Evolutionary conservation across 1,140 invertebrate species (phyloP), one percentile per base, ranked within the genome.

Genomic region (Ips typographus): DNA sequence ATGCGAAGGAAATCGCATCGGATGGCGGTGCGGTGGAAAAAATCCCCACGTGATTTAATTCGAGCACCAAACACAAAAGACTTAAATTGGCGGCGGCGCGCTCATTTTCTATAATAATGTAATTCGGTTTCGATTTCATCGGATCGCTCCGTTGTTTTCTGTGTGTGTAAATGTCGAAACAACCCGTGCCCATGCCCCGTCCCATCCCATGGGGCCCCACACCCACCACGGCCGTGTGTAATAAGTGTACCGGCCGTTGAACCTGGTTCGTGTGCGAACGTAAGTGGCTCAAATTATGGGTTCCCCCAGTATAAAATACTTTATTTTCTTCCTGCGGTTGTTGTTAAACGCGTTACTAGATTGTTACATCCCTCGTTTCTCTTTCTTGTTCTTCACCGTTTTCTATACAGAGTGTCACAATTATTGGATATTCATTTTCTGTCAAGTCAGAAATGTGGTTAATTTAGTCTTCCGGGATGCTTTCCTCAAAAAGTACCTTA

Each of bases 191-290:
- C 6, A 36, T 55, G 37, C 37, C n/a, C n/a, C 52, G 8, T 36
- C 57, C 57, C 57, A 59, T 59, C 38, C 38, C 57, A 42, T 59
- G 40, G 57, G 37, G 8, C 40, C 57, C 38, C 38, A 42, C 38
- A 40, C 38, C 57, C 38, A 40, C 57, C 41, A 56, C 53, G n/a
- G 38, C 22, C 44, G 44, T 22, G 44, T 22, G 52, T 59, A 59
- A 59, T 59, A 59, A 59, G 57, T 59, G 57, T 59, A 59, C 57
- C 57, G 57, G 57, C 39, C 57, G 41, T 59, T 59, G 57, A 59
- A 59, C 57, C 37, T 59, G 40, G 57, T 59, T 59, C 57, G 57
- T 59, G 57, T 59, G 40, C 38, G 53, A 56, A 56, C 53, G 22
- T 56, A 56, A 56, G 53, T 56, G 53, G 53, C 22, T 42, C 8